These are phyloP conservation scores for Eolophus roseicapilla DNA, from an alignment of 2,113 vertebrate species.

Conservation along the genomic window DNA sequence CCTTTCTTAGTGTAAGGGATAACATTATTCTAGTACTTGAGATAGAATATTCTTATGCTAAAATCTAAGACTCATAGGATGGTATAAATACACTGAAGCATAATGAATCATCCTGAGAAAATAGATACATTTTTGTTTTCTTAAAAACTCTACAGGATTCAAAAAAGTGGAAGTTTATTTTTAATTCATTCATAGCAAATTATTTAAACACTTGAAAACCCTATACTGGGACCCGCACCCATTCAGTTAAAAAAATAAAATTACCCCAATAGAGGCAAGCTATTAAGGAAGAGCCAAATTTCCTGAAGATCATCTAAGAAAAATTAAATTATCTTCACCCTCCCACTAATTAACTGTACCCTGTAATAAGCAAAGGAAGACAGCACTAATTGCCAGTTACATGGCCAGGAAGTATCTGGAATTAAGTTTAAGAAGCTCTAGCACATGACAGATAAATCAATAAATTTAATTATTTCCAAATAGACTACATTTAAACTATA, in stretches of 20 bases:
- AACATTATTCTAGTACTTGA: background rate
- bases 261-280: background rate
- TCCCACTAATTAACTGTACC: background rate
- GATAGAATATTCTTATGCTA: background rate
- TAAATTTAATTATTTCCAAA: background rate
- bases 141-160: background rate
- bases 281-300: background rate
- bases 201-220: background rate
- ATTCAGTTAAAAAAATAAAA: background rate
- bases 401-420: background rate
- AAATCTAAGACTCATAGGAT: background rate
- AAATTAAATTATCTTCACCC: background rate
- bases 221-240: rapidly evolving
- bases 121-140: background rate
- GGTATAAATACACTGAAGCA: background rate
- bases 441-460: background rate
- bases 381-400: background rate
- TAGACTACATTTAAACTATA: background rate
- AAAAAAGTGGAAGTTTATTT: background rate
- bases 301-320: background rate
- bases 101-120: background rate
- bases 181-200: background rate
- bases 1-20: background rate
- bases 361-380: background rate
- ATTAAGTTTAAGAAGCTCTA: constrained; percentile 1